Evolutionary conservation across 2,113 vertebrate species (phyloP), one percentile per base, ranked within the genome.

Genomic region (Epinephelus cyanopodus): DNA sequence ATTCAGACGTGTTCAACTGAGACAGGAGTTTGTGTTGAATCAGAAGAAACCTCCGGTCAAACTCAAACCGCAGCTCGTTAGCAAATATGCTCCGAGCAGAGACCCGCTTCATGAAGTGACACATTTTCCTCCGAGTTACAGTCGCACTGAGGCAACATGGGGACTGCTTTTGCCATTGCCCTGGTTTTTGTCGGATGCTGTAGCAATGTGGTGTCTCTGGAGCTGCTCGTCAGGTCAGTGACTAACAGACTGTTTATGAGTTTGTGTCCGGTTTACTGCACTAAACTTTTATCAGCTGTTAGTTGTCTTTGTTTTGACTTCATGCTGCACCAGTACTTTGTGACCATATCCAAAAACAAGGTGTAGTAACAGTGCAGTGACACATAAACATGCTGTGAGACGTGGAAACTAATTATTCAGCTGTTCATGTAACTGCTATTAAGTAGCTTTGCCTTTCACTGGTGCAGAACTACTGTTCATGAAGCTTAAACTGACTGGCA

Each of bases 171-270:
- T 9, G 95, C 95, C 11, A 71, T 94, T 29, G 45, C 53, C 56
- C 82, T 96, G 21, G 95, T 96, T 29, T 95, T 96, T 92, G 47
- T 92, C 18, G 95, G 95, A 6, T 96, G 95, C 73, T 95, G 95
- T 53, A 93, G 92, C 48, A 96, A 96, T 81, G 95, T 96, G 67
- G 94, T 96, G 50, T 95, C 91, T 77, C 84, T 96, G 85, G 95
- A 96, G 91, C 91, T 95, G 77, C 94, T 96, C 29, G 94, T 94
- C 6, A 94, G 95, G 95, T 95, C 45, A 87, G 95, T 93, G 78
- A 23, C 45, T 56, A 85, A 81, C 84, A 27, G 19, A 50, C 7
- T 33, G 18, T 18, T 12, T 12, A 48, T 68, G 37, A 52, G 8
- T 25, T 74, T 52, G 1, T n/a, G 60, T 58, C 13, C 14, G 80